Base-by-base conservation (phyloP, 2,888 invertebrate genomes). In the Macaria notata region DNA sequence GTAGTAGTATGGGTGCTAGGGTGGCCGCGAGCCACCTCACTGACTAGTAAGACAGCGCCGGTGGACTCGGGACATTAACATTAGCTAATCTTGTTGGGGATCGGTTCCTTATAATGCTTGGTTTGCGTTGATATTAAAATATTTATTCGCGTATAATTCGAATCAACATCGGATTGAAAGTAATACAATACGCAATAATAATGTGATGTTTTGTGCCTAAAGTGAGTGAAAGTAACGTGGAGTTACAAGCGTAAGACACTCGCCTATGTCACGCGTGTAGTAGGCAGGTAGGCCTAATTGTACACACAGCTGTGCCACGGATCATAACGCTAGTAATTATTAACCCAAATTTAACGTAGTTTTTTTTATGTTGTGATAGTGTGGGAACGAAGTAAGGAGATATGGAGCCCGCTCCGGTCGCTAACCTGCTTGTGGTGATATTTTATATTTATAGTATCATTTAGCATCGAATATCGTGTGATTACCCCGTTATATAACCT, bases 1-100 rank as follows among this genome's bases (percentile, higher is more conserved):
- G n/a, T n/a, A n/a, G 48, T 62, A 51, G 54, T 62, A 54, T 57
- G 49, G 67, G 67, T 67, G 67, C 67, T 67, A 58, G 54, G 49
- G 41, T 44, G 39, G 48, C 58, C 59, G 46, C 59, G 59, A 62
- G 59, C 60, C n/a, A 39, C 8, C 4, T 33, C 6, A 39, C 39
- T 62, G 59, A 62, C 49, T 60, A 50, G 56, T 47, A 49, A 29
- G 8, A 38, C 48, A 47, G 50, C 41, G 54, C 62, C 62, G 58
- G 65, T 58, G 65, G 54, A 45, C 49, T 42, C 8, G 38, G 19
- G 9, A 7, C 30, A 38, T 33, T 39, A 55, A 54, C 9, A 8
- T 39, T 39, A 31, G 31, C n/a, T 42, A 53, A 42, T 57, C 19
- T 39, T 51, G 19, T 41, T 29, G 49, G 49, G 56, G 52, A 54